Evolutionary conservation across 2,113 vertebrate genomes (phyloP).

Genomic region (Cricetomys ansorgei): DNA sequence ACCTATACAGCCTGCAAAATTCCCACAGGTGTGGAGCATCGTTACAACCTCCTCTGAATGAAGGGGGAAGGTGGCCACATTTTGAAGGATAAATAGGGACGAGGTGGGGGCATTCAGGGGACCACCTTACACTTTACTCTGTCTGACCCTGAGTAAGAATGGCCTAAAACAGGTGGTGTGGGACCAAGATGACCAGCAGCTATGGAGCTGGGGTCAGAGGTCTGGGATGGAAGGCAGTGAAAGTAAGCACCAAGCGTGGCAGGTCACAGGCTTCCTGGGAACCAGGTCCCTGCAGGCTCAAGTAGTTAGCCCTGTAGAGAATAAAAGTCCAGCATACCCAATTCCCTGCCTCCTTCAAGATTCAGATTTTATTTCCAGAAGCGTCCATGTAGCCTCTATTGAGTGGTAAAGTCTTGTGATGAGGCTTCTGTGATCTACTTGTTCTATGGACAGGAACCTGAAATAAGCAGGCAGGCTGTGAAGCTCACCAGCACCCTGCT

Average conservation of each 20-base stretch:
- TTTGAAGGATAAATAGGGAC: neutral
- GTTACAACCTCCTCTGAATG: neutral
- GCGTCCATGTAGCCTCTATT: neutral
- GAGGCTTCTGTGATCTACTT: neutral
- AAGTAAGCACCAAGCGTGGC: neutral
- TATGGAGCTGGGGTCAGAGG: neutral
- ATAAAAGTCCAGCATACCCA: neutral
- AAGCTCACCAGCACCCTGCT: too few relatives aligned
- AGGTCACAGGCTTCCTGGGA: neutral
- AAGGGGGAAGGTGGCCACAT: neutral
- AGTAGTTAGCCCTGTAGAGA: neutral
- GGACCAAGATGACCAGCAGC: neutral
- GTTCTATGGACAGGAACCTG: neutral
- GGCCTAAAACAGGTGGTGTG: neutral
- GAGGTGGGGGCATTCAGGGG: neutral
- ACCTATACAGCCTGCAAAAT: neutral
- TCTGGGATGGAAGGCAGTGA: neutral
- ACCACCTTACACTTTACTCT: neutral
- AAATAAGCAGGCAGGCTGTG: neutral
- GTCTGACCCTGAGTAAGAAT: neutral
- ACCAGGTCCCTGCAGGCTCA: neutral
- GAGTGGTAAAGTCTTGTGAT: neutral
- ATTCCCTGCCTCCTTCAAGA: neutral
- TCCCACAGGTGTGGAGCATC: neutral
- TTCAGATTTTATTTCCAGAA: neutral